phyloP scores from a whole-genome alignment of 2,113 vertebrate species.

The Meriones unguiculatus region DNA sequence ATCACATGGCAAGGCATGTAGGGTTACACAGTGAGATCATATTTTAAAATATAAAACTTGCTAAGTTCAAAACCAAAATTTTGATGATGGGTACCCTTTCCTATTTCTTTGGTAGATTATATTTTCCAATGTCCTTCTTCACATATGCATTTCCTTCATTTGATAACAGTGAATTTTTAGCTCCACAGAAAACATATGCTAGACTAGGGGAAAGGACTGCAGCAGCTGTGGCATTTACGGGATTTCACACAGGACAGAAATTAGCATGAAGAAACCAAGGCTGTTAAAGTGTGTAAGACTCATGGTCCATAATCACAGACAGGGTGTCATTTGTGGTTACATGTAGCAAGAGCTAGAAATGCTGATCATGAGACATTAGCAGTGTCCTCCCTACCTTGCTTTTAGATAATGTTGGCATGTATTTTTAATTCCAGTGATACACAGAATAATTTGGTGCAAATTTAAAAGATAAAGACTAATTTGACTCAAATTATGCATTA shows the following conservation, averaged over 20 bases:
- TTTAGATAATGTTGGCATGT: conserved; percentile 64
- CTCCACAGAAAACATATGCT: conserved; percentile 63
- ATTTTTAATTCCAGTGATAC: conserved; percentile 80
- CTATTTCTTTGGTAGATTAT: background rate
- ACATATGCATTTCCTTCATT: conserved; percentile 39
- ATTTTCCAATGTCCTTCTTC: conserved; percentile 46
- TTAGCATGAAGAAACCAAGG: conserved; percentile 64
- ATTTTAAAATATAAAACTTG: background rate
- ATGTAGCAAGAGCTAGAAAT: conserved; percentile 64
- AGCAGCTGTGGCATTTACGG: conserved; percentile 73
- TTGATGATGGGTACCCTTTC: background rate
- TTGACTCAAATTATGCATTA: conserved; percentile 55
- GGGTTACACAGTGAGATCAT: background rate
- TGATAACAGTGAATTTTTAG: conserved; percentile 65
- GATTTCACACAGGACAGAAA: conserved; percentile 74
- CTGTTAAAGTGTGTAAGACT: conserved; percentile 67
- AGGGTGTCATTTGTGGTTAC: conserved; percentile 82
- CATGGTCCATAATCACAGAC: conserved; percentile 72
- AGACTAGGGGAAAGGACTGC: conserved; percentile 30
- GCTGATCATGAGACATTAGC: conserved; percentile 82
- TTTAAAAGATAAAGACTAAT: conserved; percentile 70
- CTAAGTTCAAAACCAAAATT: background rate
- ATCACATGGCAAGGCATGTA: background rate
- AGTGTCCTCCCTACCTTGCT: conserved; percentile 57
- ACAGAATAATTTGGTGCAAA: conserved; percentile 80